Conservation (phyloP, 2,113 vertebrate genomes). For the Dromiciops gliroides region DNA sequence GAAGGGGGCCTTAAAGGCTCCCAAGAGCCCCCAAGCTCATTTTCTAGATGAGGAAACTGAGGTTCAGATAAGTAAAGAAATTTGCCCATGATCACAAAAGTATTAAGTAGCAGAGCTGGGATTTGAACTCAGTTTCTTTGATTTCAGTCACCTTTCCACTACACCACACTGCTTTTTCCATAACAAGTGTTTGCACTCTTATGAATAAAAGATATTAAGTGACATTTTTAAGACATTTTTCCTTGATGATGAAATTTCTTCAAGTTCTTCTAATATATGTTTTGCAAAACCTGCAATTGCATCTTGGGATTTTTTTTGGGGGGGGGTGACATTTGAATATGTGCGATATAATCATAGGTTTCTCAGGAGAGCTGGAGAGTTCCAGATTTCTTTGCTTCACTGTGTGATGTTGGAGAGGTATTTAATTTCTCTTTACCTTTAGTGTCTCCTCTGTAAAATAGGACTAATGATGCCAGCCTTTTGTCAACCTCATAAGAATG, state of each 20-base stretch:
- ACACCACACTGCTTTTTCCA: not conserved
- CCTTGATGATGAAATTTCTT: not conserved
- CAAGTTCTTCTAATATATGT: not conserved
- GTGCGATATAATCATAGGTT: not conserved
- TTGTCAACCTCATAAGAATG: not conserved
- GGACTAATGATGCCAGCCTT: conserved; percentile 32
- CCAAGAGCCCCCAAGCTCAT: too few species aligned
- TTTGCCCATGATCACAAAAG: not conserved
- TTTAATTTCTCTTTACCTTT: conserved; percentile 15
- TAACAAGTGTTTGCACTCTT: not conserved
- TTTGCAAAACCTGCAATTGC: not conserved
- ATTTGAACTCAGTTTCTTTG: not conserved
- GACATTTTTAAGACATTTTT: not conserved
- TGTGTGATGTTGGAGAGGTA: conserved; percentile 36
- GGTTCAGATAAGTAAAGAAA: not conserved
- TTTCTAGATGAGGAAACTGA: not conserved
- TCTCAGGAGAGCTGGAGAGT: conserved; percentile 33
- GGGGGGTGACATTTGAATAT: not conserved
- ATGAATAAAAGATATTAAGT: not conserved
- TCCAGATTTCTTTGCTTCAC: conserved; percentile 8
- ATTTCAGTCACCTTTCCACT: not conserved
- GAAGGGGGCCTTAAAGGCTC: not conserved
- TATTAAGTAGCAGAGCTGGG: not conserved
- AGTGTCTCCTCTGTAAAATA: conserved; percentile 24
- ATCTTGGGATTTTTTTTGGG: not conserved